phyloP scores from a whole-genome alignment of 1,140 invertebrate genomes.

The Philotrypesis tridentata region DNA sequence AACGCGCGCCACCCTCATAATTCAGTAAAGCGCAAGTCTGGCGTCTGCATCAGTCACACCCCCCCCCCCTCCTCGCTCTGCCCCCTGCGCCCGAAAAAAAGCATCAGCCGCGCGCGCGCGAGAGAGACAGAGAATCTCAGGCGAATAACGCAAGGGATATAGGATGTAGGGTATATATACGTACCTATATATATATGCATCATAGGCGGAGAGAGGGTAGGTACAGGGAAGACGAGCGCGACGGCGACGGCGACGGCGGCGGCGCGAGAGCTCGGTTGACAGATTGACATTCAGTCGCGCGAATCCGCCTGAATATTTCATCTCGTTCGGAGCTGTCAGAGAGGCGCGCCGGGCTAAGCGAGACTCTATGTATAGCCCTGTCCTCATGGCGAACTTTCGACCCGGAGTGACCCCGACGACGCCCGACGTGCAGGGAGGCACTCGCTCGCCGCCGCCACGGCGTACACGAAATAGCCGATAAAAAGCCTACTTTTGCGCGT shows the following conservation, averaged over 20 bases:
- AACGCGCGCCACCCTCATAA: background rate
- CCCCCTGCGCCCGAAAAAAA: background rate
- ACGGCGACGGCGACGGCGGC: too few species aligned
- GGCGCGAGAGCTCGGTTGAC: constrained; percentile 62
- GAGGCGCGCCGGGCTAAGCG: constrained; percentile 40
- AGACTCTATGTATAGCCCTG: constrained; percentile 53
- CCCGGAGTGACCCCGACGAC: constrained; percentile 63
- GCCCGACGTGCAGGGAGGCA: background rate
- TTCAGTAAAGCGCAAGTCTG: background rate
- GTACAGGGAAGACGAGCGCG: background rate
- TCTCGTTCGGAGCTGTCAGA: constrained; percentile 69
- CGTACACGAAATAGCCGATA: too few species aligned
- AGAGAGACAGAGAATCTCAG: background rate
- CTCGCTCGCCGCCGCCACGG: background rate
- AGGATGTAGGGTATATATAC: background rate
- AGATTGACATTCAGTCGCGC: constrained; percentile 70
- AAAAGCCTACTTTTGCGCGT: too few species aligned
- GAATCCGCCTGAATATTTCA: constrained; percentile 67
- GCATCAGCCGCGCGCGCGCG: background rate
- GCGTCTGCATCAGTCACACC: background rate
- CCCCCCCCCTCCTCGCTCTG: too few species aligned
- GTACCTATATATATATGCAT: background rate
- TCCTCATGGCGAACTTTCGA: constrained; percentile 70
- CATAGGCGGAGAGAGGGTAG: too few species aligned
- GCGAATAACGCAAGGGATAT: background rate